Base-by-base conservation (phyloP, 2,797 vertebrate species). In the Percopsis omiscomaycus region DNA sequence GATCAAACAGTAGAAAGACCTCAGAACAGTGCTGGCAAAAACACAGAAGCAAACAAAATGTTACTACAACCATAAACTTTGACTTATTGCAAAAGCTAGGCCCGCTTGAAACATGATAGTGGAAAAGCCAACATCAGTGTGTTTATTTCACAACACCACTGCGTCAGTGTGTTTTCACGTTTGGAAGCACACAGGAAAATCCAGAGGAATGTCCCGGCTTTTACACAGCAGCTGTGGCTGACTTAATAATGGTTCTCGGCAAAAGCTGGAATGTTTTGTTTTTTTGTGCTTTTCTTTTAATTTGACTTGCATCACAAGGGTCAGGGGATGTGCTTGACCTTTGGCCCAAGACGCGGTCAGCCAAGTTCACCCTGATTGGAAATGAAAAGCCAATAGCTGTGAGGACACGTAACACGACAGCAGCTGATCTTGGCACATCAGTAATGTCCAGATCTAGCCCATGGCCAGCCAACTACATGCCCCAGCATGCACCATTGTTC, bases 391-490 rank as follows among this genome's bases (percentile, higher is more conserved):
- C 55, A 47, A 30, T 60, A 52, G 22, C 67, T 67, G 67, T 0
- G 2, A 58, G 68, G 57, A 66, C 65, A 49, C 64, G 78, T 83
- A 63, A 68, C 79, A 72, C 64, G 58, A 68, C 65, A 73, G 74
- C 78, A 85, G 79, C 78, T 84, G 80, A 69, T 80, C 71, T 87
- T 86, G 51, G 61, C 71, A 78, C 63, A 68, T 88, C 82, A 89
- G 87, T 83, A 86, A 86, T 48, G 80, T 22, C 79, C 71, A 16
- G 15, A 70, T 61, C 47, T 56, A 27, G 61, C 54, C 54, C 16
- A 13, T 55, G 65, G n/a, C 27, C 50, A 16, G 61, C 13, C 3
- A 56, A 80, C 77, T 78, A 77, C 77, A 75, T 69, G 59, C 80
- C 81, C 81, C 83, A 77, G 65, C 12, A 73, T 44, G 30, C 54